Evolutionary conservation across 2,888 invertebrate genomes (phyloP), one percentile per base, ranked within the genome.

Genomic region (Crossocerus cetratus): DNA sequence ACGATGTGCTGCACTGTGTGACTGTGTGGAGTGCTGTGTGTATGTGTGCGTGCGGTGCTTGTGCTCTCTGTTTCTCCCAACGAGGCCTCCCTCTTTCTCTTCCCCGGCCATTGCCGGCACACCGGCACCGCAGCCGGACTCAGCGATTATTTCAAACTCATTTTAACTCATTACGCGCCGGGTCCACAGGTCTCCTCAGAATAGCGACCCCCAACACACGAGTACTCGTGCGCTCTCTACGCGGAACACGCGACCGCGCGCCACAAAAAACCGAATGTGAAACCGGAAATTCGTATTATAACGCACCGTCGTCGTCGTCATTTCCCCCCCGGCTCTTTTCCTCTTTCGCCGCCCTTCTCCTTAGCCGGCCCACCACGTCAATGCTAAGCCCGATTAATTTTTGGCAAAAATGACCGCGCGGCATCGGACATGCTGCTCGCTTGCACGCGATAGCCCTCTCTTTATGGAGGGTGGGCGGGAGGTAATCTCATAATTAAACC

Each of bases 131-230:
- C 75, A 65, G 61, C 67, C 78, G 72, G 75, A 65, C 78, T 83
- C 65, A 73, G 77, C 81, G 76, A 84, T 86, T 84, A 84, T 85
- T 84, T 77, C 78, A 80, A 84, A 83, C 83, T 85, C 86, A 85
- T 86, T 86, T 83, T 78, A 81, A 84, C 84, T 86, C 82, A 82
- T 86, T 84, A 82, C 78, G 70, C 76, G 32, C 32, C 32, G 80
- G 78, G 80, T 71, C 71, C 77, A 65, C 69, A 61, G 74, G 32
- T 32, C 32, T 32, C 58, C 62, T 77, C 77, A 80, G 82, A 81
- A 81, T 82, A 77, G 77, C 69, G 74, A n/a, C 67, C 72, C 72
- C 71, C 80, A 71, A 82, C 32, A 32, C 32, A 32, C 32, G 11
- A 32, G 32, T 32, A 32, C 32, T n/a, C n/a, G n/a, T n/a, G 78